Conservation (phyloP, 2,113 vertebrate genomes). For the Helogale parvula region DNA sequence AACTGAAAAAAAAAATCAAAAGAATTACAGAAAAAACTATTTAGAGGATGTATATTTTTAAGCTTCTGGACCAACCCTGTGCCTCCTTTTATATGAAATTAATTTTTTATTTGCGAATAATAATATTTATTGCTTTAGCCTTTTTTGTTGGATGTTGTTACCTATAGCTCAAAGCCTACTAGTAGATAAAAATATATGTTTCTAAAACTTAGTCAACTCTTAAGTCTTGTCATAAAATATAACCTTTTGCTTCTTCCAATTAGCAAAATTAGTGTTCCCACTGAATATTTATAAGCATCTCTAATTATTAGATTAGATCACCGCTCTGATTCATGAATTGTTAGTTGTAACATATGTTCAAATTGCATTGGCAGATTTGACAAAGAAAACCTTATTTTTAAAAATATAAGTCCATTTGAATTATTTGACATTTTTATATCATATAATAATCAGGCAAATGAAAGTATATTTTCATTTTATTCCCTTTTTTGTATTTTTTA, state of each 20-base stretch:
- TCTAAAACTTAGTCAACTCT: neutral
- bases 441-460: neutral
- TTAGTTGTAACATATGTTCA: neutral
- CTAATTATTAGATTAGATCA: neutral
- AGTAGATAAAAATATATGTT: constrained; percentile 7
- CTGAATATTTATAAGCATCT: neutral
- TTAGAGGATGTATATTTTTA: neutral
- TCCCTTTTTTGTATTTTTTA: neutral
- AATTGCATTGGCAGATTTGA: neutral
- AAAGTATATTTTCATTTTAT: neutral
- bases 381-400: neutral
- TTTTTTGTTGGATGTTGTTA: neutral
- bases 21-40: neutral
- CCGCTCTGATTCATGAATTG: neutral
- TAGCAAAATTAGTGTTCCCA: neutral
- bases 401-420: neutral
- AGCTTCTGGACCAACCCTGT: neutral
- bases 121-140: neutral
- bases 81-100: neutral
- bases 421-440: neutral
- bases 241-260: neutral
- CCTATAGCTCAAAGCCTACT: neutral
- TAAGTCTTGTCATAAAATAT: neutral
- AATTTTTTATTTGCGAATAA: neutral
- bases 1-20: constrained; percentile 11